Conservation (phyloP, 2,113 vertebrate species). For the Hypanus sabinus region DNA sequence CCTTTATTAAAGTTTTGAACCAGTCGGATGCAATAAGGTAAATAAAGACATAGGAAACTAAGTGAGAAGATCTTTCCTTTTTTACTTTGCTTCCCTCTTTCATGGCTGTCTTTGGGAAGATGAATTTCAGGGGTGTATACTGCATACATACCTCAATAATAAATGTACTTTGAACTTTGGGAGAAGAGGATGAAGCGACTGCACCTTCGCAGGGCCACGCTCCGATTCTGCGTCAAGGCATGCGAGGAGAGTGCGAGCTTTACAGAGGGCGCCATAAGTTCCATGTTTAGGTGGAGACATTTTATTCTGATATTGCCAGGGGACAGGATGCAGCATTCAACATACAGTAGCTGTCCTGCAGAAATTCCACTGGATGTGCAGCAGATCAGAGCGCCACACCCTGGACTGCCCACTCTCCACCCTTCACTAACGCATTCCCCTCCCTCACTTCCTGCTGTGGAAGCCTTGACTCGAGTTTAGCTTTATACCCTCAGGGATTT, state of each 20-base stretch:
- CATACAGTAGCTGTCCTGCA: too few species aligned
- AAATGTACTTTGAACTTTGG: background rate
- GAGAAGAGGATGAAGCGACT: background rate
- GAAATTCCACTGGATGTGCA: too few species aligned
- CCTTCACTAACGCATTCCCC: background rate
- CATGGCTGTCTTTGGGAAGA: too few species aligned
- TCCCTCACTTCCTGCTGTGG: background rate
- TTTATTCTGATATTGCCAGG: too few species aligned
- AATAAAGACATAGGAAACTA: background rate
- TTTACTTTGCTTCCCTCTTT: too few species aligned
- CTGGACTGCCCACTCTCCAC: background rate
- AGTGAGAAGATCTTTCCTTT: background rate
- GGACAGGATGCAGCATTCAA: too few species aligned
- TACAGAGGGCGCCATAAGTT: background rate
- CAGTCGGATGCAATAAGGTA: background rate
- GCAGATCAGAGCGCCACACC: background rate
- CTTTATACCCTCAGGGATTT: background rate
- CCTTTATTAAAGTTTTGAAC: background rate
- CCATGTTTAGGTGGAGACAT: background rate
- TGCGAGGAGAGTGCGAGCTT: background rate
- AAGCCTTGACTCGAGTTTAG: background rate
- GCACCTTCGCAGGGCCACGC: background rate
- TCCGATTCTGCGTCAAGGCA: background rate
- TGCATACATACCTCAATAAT: too few species aligned
- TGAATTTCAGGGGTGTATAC: too few species aligned